Evolutionary conservation across 2,797 vertebrate species (phyloP).

Genomic region (Lagorchestes hirsutus): DNA sequence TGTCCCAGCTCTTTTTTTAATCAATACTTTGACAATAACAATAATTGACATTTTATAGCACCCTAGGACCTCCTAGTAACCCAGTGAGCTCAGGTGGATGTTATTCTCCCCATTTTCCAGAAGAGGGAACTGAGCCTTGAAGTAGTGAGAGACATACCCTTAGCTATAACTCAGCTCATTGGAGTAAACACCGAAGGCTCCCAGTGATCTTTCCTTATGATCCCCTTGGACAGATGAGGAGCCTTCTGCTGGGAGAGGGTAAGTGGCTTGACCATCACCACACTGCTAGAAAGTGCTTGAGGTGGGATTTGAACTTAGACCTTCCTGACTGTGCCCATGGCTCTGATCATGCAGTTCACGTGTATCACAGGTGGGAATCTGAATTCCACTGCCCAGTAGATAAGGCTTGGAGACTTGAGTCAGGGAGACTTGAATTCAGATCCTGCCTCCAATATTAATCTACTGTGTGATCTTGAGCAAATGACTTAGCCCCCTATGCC

Average conservation of each 20-base stretch:
- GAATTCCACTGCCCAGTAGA: not conserved
- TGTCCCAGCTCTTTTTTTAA: not conserved
- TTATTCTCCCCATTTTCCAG: not conserved
- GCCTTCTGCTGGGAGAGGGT: no score
- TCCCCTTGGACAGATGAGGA: no score
- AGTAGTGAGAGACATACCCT: not conserved
- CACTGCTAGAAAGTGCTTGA: not conserved
- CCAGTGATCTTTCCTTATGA: not conserved
- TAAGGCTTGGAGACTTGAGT: not conserved
- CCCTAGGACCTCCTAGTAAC: not conserved
- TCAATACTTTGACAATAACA: not conserved
- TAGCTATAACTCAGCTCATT: not conserved
- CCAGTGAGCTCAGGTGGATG: not conserved
- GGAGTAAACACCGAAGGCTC: not conserved
- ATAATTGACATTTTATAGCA: not conserved
- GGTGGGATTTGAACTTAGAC: not conserved
- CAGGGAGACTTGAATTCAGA: not conserved
- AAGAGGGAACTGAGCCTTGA: not conserved
- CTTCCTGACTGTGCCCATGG: not conserved
- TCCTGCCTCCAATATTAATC: not conserved
- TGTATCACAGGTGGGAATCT: not conserved
- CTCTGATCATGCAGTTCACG: not conserved
- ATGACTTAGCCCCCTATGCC: not conserved
- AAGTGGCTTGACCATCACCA: not conserved
- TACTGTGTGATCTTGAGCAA: not conserved